These are phyloP conservation scores for Cheirogaleus medius DNA, from an alignment of 2,113 vertebrate species.

Conservation along the genomic window DNA sequence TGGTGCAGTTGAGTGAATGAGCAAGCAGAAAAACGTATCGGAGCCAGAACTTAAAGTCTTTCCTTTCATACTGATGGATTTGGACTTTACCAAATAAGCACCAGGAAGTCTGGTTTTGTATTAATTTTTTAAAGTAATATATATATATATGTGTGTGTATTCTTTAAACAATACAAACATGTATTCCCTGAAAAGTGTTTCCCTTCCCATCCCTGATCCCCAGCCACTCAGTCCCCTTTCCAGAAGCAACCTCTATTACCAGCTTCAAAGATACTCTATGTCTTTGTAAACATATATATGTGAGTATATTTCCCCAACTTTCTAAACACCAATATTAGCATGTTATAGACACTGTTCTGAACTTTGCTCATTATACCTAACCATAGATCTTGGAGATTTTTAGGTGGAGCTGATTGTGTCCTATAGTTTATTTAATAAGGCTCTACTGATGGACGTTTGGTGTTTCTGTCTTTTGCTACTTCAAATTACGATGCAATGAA, in stretches of 20 bases:
- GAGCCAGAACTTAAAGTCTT: background rate
- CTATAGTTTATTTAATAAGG: slow-evolving; percentile 24
- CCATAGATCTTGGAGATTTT: background rate
- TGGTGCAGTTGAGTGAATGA: background rate
- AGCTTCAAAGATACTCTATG: background rate
- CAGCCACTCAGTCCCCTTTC: background rate
- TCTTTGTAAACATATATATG: background rate
- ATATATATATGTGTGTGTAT: too few species aligned
- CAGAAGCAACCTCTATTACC: background rate
- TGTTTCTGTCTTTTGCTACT: background rate
- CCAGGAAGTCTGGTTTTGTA: slow-evolving; percentile 23
- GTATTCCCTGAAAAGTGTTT: background rate
- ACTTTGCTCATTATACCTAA: background rate
- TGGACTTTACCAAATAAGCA: slow-evolving; percentile 26
- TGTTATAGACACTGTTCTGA: background rate
- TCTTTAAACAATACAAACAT: background rate
- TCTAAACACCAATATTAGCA: background rate
- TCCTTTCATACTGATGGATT: slow-evolving; percentile 17
- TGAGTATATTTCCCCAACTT: background rate
- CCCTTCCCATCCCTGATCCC: background rate
- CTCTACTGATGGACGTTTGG: background rate
- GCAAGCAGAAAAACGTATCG: background rate
- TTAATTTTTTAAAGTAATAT: slow-evolving; percentile 35
- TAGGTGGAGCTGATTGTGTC: background rate
- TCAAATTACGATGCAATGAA: background rate